These are phyloP conservation scores for Holotrichia oblita DNA, from an alignment of 1,140 invertebrate species.

Conservation along the genomic window DNA sequence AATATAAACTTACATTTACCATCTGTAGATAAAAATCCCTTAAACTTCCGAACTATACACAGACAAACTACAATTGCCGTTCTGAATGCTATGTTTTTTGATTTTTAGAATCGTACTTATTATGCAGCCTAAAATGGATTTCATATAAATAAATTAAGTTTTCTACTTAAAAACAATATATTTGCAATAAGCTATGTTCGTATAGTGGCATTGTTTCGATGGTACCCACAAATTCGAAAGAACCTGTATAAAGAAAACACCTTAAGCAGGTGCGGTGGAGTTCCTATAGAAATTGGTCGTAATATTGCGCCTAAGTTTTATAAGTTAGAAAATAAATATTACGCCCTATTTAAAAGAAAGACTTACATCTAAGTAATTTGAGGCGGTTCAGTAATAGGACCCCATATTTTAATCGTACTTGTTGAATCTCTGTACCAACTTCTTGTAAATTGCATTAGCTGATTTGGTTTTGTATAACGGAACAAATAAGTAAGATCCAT, in stretches of 20 bases:
- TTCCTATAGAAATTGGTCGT: constrained; percentile 91
- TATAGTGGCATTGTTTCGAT: constrained; percentile 91
- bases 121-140: constrained; percentile 78
- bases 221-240: constrained; percentile 99
- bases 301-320: constrained; percentile 89
- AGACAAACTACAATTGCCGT: constrained; percentile 91
- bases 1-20: constrained; percentile 73
- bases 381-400: constrained; percentile 82
- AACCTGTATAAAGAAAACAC: constrained; percentile 99
- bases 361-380: constrained; percentile 91
- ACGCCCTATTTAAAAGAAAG: constrained; percentile 25
- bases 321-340: neutral
- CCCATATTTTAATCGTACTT: constrained; percentile 69
- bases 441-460: constrained; percentile 73
- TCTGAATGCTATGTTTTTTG: constrained; percentile 85
- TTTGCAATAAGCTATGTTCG: constrained; percentile 96
- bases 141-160: no score
- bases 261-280: constrained; percentile 90
- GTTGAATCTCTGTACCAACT: constrained; percentile 79
- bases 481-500: constrained; percentile 60
- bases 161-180: constrained; percentile 51
- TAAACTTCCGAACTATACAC: constrained; percentile 97
- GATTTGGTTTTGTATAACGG: constrained; percentile 77
- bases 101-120: constrained; percentile 92
- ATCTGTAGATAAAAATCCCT: constrained; percentile 96